Base-by-base conservation (phyloP, 1,140 invertebrate species). In the Drosophila insularis region DNA sequence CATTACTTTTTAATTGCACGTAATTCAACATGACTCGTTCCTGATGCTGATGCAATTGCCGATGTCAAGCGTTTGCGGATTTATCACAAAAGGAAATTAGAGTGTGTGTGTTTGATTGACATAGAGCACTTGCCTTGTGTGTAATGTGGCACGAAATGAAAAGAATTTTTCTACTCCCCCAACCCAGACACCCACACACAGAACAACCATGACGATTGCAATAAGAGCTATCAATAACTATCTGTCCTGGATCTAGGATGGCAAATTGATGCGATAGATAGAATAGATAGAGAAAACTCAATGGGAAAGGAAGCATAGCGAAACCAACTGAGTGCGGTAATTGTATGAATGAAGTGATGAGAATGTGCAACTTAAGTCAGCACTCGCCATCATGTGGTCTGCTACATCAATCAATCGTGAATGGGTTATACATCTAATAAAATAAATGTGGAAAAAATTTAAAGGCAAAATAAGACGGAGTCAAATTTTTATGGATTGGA, bases 1-100 rank as follows among this genome's bases (percentile, higher is more conserved):
- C 80, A 89, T 84, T 89, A 80, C 73, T 74, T 89, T 89, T 89
- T 89, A 89, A 89, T 89, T 89, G 81, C 85, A 70, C 43, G 77
- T 89, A 89, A 89, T 84, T 89, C 69, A 72, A 89, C 77, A 72
- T 79, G 77, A 78, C 74, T 78, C 63, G 74, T 27, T 71, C 37
- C 58, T 13, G 73, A 31, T 46, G 46, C 67, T 54, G 55, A 40
- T 65, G 69, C 78, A 74, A 63, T 43, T 46, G 73, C 78, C 74
- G 68, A 50, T 63, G 71, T 37, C 72, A 80, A 50, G 43, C 43
- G 43, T 19, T 50, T 19, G 76, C 80, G 54, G 69, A 86, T 86
- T 86, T 82, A 87, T 79, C 81, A 84, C 82, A 80, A 82, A 82
- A 72, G 60, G 77, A 81, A 87, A 61, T 50, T 8, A 50, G 43